Evolutionary conservation across 1,140 invertebrate species (phyloP), one percentile per base, ranked within the genome.

Genomic region (Cyclina sinensis): DNA sequence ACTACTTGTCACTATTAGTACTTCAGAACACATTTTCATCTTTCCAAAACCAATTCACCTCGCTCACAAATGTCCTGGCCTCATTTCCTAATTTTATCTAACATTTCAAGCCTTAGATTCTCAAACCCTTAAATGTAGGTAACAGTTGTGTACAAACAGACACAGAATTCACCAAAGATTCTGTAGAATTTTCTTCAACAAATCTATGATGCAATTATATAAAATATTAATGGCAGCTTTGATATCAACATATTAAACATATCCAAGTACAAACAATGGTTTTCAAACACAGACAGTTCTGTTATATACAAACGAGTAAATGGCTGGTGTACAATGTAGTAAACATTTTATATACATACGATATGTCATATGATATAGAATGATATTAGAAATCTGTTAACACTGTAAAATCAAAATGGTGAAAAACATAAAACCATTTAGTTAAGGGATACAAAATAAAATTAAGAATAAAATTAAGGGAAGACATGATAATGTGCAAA

Each of bases 271-370:
- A 59, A 59, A 27, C 54, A 21, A 65, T 65, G 59, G 27, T 2
- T 65, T 65, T 65, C 11, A 5, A 21, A 11, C 11, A 65, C 30
- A 18, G 21, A n/a, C n/a, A 48, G 46, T 48, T 57, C n/a, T 4
- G 24, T 62, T 4, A 62, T 27, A 27, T 27, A 11, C 24, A 62
- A 9, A 62, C 7, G 57, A 18, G 27, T n/a, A 1, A 27, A n/a
- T 9, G 57, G 24, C n/a, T 21, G 4, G 16, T 57, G 9, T 62
- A 62, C n/a, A n/a, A 18, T 62, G 5, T 57, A 18, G 14, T 11
- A 57, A 62, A 57, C n/a, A 62, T 62, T 14, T 62, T 62, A 62
- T 62, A 62, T 62, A 62, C 57, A 62, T 62, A 24, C n/a, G 57
- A 62, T 62, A 62, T 62, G 57, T 62, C 24, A n/a, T 27, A 62